phyloP scores from a whole-genome alignment of 1,140 invertebrate species.

The Lepidotrigona ventralis region DNA sequence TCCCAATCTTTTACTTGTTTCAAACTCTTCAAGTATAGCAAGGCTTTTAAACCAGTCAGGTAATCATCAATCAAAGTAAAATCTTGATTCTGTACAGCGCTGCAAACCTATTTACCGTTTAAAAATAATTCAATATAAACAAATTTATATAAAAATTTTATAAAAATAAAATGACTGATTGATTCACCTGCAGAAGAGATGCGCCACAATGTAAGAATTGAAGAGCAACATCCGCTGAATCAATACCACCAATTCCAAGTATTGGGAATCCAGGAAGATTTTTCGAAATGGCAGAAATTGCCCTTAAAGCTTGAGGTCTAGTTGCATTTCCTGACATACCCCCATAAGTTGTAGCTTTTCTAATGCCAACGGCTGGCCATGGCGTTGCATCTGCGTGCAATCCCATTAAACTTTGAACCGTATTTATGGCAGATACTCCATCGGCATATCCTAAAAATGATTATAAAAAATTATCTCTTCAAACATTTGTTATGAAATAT shows the following conservation, averaged over 20 bases:
- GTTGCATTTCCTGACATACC: slow-evolving; percentile 98
- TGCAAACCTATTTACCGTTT: slow-evolving; percentile 88
- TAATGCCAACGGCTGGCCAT: slow-evolving; percentile 94
- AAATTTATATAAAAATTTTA: not conserved
- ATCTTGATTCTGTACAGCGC: slow-evolving; percentile 99
- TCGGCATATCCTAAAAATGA: slow-evolving; percentile 87
- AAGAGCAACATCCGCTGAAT: slow-evolving; percentile 95
- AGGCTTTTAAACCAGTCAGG: slow-evolving; percentile 92
- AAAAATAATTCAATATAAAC: not conserved
- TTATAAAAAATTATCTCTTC: not conserved
- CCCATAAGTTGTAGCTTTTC: slow-evolving; percentile 95
- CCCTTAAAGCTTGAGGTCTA: slow-evolving; percentile 93
- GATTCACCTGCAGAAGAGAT: slow-evolving; percentile 89
- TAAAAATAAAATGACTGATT: not conserved
- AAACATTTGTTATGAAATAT: not conserved
- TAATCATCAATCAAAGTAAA: slow-evolving; percentile 98
- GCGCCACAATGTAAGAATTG: slow-evolving; percentile 97
- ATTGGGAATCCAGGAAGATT: slow-evolving; percentile 94
- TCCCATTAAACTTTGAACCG: slow-evolving; percentile 96
- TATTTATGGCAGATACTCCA: slow-evolving; percentile 98
- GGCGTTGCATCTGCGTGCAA: slow-evolving; percentile 89
- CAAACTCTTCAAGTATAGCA: slow-evolving; percentile 91
- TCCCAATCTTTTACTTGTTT: slow-evolving; percentile 88
- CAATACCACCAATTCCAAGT: slow-evolving; percentile 97
- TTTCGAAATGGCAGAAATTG: slow-evolving; percentile 92